Evolutionary conservation across 2,113 vertebrate genomes (phyloP), one percentile per base, ranked within the genome.

Genomic region (Rhinolophus ferrumequinum): DNA sequence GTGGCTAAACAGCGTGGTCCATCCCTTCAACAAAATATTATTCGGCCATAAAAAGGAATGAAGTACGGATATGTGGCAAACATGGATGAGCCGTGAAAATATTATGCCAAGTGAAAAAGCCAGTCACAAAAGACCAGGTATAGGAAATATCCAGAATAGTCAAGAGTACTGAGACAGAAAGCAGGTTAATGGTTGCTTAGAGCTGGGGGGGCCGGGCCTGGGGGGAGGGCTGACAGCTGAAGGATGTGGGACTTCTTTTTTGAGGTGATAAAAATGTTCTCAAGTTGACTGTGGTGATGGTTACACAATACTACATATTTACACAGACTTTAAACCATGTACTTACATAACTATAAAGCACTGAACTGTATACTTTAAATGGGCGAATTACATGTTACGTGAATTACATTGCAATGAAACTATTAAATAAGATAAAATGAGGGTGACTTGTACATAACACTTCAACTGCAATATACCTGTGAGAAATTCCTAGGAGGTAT

Each of bases 1-100:
- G 22, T 0, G 52, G 21, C 24, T 14, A 19, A 44, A n/a, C 0
- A 22, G 3, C 21, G 28, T 2, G 14, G 3, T 62, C 33, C n/a
- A 9, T 16, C 30, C 35, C 3, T 6, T 10, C 28, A 6, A 1
- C 7, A 35, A 33, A 62, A 12, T 33, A 18, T 18, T 4, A 54
- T 11, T 8, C 15, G 14, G 11, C 30, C 38, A 19, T 5, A 30
- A 60, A 67, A 62, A 44, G n/a, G 26, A 60, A 33, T 5, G 0
- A 8, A n/a, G 38, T 8, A 0, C 56, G 2, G 21, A 11, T 0
- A 2, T 7, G 41, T 44, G 41, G 41, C 41, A 44, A 44, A 44
- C 30, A 2, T 0, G 6, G 28, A 26, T 33, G 28, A 56, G 26
- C 52, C 76, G 30, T 3, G 67, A 64, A 64, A 28, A 35, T 26